These are phyloP conservation scores for Epinotia nisella DNA, from an alignment of 2,888 invertebrate genomes.

Conservation along the genomic window DNA sequence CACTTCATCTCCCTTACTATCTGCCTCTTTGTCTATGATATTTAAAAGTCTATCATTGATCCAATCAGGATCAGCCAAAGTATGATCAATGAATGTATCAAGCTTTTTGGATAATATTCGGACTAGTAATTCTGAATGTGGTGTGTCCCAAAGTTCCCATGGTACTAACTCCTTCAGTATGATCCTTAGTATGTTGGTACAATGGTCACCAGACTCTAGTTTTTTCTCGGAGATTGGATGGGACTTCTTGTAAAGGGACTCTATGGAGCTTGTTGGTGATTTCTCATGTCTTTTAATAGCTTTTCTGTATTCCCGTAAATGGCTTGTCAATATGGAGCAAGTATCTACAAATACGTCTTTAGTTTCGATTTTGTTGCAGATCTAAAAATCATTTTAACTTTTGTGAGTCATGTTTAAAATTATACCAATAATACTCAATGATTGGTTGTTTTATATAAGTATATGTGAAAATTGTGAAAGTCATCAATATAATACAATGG, in stretches of 20 bases:
- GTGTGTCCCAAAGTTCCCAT: slow-evolving; percentile 88
- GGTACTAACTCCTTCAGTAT: slow-evolving; percentile 86
- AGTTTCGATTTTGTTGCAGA: slow-evolving; percentile 76
- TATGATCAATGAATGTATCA: slow-evolving; percentile 76
- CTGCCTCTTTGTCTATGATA: slow-evolving; percentile 54
- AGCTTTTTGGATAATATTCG: slow-evolving; percentile 86
- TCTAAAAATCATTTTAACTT: slow-evolving; percentile 57
- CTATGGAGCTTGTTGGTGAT: slow-evolving; percentile 69
- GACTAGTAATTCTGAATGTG: slow-evolving; percentile 86
- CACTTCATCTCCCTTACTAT: not conserved
- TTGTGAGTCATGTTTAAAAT: not conserved
- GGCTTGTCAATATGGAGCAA: slow-evolving; percentile 83
- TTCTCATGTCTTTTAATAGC: slow-evolving; percentile 85
- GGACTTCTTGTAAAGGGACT: slow-evolving; percentile 78
- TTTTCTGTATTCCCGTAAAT: slow-evolving; percentile 87
- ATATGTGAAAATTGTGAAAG: no score
- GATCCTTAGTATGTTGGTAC: slow-evolving; percentile 84
- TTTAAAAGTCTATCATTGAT: slow-evolving; percentile 73
- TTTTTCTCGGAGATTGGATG: slow-evolving; percentile 71
- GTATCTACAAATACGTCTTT: slow-evolving; percentile 76
- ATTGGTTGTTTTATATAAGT: no score
- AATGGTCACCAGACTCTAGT: slow-evolving; percentile 82
- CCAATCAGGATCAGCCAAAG: slow-evolving; percentile 81
- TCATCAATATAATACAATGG: no score
- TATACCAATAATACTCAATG: no score